Evolutionary conservation across 2,888 invertebrate species (phyloP).

Genomic region (Perizoma flavofasciatum): DNA sequence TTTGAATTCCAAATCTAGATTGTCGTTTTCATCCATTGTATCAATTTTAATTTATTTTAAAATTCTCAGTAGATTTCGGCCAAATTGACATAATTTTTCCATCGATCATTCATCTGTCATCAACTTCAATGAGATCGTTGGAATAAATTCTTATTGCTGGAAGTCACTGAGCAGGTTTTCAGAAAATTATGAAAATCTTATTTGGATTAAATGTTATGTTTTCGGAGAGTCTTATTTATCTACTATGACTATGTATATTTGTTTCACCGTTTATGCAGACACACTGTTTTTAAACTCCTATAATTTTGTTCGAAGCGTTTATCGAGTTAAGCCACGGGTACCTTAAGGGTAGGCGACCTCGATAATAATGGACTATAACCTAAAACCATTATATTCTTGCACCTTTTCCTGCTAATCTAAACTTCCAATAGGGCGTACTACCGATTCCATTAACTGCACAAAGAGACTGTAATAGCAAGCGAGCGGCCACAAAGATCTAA

Average conservation of each 20-base stretch:
- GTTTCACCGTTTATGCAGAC: too few species aligned
- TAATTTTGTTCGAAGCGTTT: too few species aligned
- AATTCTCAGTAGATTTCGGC: background rate
- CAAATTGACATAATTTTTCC: slow-evolving; percentile 9
- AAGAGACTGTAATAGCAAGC: slow-evolving; percentile 22
- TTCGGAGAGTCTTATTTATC: too few species aligned
- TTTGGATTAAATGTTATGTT: too few species aligned
- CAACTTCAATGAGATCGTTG: background rate
- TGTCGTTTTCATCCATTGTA: slow-evolving; percentile 60
- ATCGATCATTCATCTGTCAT: slow-evolving; percentile 1
- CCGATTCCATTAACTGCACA: slow-evolving; percentile 20
- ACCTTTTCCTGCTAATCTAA: slow-evolving; percentile 15
- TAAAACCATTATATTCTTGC: too few species aligned
- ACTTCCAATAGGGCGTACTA: slow-evolving; percentile 14
- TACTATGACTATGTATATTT: too few species aligned
- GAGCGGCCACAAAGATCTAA: slow-evolving; percentile 1
- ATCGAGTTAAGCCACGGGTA: too few species aligned
- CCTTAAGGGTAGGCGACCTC: too few species aligned
- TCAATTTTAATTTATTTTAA: slow-evolving; percentile 8
- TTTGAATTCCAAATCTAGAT: slow-evolving; percentile 67
- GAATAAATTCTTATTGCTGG: slow-evolving; percentile 4
- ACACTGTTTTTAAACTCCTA: too few species aligned
- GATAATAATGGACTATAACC: too few species aligned
- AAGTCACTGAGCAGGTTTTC: slow-evolving; percentile 4
- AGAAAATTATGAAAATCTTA: too few species aligned